Base-by-base conservation (phyloP, 2,797 vertebrate species). In the Odontamblyopus lacepedii region DNA sequence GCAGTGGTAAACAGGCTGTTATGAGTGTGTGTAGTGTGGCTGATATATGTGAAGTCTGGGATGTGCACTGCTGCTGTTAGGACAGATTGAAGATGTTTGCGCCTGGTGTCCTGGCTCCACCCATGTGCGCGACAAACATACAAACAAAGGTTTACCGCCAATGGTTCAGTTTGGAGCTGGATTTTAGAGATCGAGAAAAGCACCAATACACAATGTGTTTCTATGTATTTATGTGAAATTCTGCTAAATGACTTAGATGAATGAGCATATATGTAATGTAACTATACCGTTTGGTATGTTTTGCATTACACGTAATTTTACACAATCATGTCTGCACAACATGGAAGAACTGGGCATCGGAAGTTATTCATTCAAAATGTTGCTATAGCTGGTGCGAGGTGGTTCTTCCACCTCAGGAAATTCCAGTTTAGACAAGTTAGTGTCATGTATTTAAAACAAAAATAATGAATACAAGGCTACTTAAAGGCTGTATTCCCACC, bases 41-140 rank as follows among this genome's bases (percentile, higher is more conserved):
- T 82, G 71, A 87, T 89, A 78, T 88, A 81, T 88, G 92, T 88
- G 81, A 89, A 89, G 85, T 90, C 89, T 90, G 81, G 70, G 78
- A 78, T 90, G 88, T 77, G 74, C 89, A 87, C 83, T 87, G 80
- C 78, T 78, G 69, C 78, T 92, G 91, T 93, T 88, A 92, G 85
- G 90, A 89, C 87, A 91, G 88, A 89, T 91, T 91, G 91, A 91
- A 88, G 87, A 91, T 91, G 91, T 93, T 93, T 92, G 91, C 59
- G 87, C 88, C 88, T 88, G 89, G 90, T 91, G 91, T 89, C 89
- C 89, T 77, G 78, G 82, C 90, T 90, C 85, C 85, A 70, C 89
- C 88, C 89, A 88, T 89, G 77, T 84, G 88, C 81, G 75, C 74
- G 81, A 83, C 73, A 19, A 73, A 82, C 78, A 87, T 71, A 76